Percentiles rank a stretch among this genome's conserved stretches.
Evolutionary conservation across 2,113 vertebrate genomes (phyloP).

Genomic region (Columba janthina): DNA sequence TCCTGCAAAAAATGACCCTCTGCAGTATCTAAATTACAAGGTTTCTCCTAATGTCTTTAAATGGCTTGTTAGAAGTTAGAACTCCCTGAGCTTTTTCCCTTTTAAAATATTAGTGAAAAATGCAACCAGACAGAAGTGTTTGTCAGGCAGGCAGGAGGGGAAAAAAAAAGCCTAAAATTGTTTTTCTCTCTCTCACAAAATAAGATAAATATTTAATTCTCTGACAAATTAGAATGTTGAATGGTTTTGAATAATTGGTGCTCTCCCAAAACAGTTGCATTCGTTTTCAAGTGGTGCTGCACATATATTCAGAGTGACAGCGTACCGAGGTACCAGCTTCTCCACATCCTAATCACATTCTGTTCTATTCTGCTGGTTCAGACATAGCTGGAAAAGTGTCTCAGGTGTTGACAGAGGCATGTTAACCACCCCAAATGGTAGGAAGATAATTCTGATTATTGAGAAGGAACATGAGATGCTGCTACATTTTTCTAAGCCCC

Average conservation of each 20-base stretch:
- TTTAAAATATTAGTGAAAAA: neutral
- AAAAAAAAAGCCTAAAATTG: neutral
- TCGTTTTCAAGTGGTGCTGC: neutral
- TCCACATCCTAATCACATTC: neutral
- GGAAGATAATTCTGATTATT: neutral
- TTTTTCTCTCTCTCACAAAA: neutral
- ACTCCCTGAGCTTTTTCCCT: neutral
- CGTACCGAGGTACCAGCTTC: neutral
- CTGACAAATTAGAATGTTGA: constrained; percentile 32
- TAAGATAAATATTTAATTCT: constrained; percentile 56
- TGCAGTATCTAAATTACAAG: neutral
- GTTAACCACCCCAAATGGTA: neutral
- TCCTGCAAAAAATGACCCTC: neutral
- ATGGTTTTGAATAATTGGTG: constrained; percentile 18
- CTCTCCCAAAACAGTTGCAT: neutral
- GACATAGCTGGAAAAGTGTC: neutral
- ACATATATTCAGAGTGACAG: neutral
- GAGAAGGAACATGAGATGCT: neutral
- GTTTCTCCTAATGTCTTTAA: neutral
- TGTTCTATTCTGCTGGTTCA: neutral
- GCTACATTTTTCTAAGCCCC: neutral
- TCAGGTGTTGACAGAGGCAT: neutral
- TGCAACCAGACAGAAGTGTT: neutral
- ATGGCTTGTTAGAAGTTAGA: neutral
- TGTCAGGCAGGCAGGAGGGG: neutral